phyloP scores from a whole-genome alignment of 2,113 vertebrate genomes.

The Dolichotis patagonum region DNA sequence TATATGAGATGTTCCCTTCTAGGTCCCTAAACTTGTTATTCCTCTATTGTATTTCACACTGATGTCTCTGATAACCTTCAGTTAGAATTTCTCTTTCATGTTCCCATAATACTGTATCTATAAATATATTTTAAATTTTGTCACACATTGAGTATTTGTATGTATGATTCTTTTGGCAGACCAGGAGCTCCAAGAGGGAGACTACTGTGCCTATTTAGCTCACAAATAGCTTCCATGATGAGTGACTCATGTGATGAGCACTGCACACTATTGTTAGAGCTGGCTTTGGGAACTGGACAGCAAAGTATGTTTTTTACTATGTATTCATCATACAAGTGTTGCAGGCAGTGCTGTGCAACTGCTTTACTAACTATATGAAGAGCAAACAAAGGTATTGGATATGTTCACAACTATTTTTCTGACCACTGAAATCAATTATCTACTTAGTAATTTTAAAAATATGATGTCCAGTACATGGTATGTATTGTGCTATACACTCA shows the following conservation, averaged over 20 bases:
- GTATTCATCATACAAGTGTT: neutral
- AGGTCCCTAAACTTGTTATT: neutral
- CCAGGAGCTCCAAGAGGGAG: neutral
- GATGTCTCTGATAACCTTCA: neutral
- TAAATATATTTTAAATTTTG: neutral
- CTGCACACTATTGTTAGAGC: neutral
- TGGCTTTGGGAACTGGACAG: neutral
- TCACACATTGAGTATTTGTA: neutral
- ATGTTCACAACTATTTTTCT: neutral
- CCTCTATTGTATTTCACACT: constrained; percentile 34
- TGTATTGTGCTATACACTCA: neutral
- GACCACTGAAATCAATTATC: constrained; percentile 54
- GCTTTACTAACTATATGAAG: neutral
- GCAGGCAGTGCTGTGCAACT: neutral
- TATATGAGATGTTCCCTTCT: neutral
- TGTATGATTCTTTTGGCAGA: neutral
- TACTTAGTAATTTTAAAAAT: constrained; percentile 29
- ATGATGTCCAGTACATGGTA: neutral
- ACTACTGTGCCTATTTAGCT: neutral
- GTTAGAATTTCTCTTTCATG: constrained; percentile 15
- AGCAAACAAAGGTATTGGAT: neutral
- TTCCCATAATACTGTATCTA: neutral
- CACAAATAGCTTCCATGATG: neutral
- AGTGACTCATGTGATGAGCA: neutral
- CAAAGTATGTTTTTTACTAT: neutral